A percentile compares a stretch with the other conserved stretches of the same genome.
phyloP scores from a whole-genome alignment of 2,113 vertebrate species.

The Hucho hucho region DNA sequence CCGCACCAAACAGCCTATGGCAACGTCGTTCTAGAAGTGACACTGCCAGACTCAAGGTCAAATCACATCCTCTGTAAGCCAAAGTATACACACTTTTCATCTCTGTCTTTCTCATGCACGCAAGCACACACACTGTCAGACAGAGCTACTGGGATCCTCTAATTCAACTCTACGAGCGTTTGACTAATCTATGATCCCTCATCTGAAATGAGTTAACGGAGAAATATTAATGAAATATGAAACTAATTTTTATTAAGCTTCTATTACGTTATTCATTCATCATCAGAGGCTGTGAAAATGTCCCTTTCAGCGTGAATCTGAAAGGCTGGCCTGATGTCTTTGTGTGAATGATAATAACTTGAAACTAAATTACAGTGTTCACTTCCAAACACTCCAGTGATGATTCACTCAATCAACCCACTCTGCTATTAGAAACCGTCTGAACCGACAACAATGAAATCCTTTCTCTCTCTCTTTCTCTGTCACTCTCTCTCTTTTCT shows the following conservation, averaged over 20 bases:
- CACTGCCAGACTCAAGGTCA: no score
- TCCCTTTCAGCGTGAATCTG: constrained; percentile 13
- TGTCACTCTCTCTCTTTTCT: not conserved
- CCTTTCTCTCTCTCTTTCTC: constrained; percentile 9
- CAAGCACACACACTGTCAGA: no score
- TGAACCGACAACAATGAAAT: constrained; percentile 18
- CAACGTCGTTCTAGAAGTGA: no score
- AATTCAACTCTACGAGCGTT: not conserved
- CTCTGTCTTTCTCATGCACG: no score
- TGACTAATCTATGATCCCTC: constrained; percentile 50
- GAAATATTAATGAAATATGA: constrained; percentile 61
- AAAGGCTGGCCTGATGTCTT: constrained; percentile 29
- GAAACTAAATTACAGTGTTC: constrained; percentile 32
- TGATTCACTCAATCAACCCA: constrained; percentile 36
- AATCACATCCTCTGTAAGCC: no score
- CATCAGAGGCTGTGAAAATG: constrained; percentile 43
- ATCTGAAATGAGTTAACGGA: constrained; percentile 45
- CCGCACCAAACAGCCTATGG: no score
- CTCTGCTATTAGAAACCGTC: constrained; percentile 23
- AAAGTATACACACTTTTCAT: no score
- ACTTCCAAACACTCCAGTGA: constrained; percentile 25
- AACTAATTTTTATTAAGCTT: constrained; percentile 58
- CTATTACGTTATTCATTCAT: constrained; percentile 62
- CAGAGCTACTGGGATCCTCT: not conserved
- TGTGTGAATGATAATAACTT: constrained; percentile 48